Evolutionary conservation across 2,888 invertebrate species (phyloP).

Genomic region (Diploptera punctata): DNA sequence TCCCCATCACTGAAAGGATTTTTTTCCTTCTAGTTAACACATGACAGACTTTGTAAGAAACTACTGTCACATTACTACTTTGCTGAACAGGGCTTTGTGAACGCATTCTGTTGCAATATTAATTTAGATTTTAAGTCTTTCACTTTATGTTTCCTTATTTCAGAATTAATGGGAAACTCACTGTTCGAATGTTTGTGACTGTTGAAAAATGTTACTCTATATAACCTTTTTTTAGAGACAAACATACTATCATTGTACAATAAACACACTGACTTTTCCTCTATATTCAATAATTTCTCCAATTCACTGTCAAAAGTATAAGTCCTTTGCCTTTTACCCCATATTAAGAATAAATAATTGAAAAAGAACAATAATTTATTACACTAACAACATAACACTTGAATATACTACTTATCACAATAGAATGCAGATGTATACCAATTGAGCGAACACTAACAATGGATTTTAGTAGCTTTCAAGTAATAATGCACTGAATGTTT

Average conservation of each 20-base stretch:
- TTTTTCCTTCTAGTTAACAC: neutral
- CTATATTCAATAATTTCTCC: neutral
- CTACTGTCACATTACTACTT: neutral
- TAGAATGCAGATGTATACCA: too few relatives aligned
- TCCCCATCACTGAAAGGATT: neutral
- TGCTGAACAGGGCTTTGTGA: conserved; percentile 2
- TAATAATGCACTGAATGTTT: too few relatives aligned
- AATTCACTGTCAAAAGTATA: neutral
- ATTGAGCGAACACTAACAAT: too few relatives aligned
- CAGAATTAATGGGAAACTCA: neutral
- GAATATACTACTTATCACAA: too few relatives aligned
- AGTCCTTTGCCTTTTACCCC: neutral
- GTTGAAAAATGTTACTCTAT: neutral
- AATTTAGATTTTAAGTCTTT: neutral
- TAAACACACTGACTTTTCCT: neutral
- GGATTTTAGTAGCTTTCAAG: too few relatives aligned
- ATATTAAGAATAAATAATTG: too few relatives aligned
- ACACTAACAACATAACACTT: too few relatives aligned
- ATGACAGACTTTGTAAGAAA: neutral
- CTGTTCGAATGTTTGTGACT: neutral
- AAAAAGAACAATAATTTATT: too few relatives aligned
- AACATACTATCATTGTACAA: neutral
- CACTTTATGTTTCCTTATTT: neutral
- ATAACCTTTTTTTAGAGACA: neutral
- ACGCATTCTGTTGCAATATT: neutral